phyloP scores from a whole-genome alignment of 2,113 vertebrate species.

The Sterna hirundo region DNA sequence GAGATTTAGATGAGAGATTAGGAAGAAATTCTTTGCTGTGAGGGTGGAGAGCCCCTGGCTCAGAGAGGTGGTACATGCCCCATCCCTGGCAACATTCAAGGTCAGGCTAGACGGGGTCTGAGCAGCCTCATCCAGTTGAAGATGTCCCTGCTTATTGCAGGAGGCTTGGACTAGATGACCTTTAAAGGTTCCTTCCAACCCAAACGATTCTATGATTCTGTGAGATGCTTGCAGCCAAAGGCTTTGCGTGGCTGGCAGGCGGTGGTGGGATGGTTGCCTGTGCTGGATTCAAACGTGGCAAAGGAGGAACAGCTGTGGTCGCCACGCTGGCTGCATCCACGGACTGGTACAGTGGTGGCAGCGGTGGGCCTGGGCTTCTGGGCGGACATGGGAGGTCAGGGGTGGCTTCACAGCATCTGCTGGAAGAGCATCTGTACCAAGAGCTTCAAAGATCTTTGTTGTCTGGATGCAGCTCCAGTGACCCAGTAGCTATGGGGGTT shows the following conservation, averaged over 20 bases:
- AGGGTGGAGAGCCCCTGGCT: too few species aligned
- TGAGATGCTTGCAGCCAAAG: not conserved
- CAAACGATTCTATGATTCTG: not conserved
- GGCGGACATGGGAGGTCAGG: not conserved
- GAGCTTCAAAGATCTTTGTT: fast-evolving
- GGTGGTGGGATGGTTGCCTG: not conserved
- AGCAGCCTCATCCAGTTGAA: not conserved
- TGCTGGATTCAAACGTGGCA: not conserved
- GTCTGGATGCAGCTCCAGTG: not conserved
- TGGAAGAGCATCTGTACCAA: not conserved
- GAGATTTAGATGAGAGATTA: too few species aligned
- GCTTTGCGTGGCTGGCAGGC: not conserved
- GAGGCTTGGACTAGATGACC: not conserved
- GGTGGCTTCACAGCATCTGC: not conserved
- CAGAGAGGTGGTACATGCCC: not conserved
- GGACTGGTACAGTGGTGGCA: not conserved
- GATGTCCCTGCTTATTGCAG: not conserved
- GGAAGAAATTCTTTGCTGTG: too few species aligned
- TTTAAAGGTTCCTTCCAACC: not conserved
- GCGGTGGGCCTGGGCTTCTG: not conserved
- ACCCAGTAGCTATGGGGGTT: not conserved
- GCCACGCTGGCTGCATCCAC: fast-evolving
- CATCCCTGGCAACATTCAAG: not conserved
- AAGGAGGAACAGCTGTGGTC: not conserved
- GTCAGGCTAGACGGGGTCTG: not conserved